Conservation (phyloP, 2,113 vertebrate species). For the Casuarius casuarius region DNA sequence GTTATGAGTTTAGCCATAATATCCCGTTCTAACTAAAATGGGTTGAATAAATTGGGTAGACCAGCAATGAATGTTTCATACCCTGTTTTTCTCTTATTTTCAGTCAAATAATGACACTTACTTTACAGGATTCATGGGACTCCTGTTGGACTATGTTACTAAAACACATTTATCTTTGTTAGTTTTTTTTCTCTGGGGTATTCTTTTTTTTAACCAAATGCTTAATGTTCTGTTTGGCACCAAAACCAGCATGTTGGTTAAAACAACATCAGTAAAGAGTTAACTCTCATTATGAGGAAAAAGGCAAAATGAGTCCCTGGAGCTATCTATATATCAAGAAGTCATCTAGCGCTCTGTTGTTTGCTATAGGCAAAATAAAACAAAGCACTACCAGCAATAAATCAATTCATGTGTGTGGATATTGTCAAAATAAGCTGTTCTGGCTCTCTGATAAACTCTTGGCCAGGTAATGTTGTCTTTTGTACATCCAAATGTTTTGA, state of each 20-base stretch:
- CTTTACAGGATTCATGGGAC: not conserved
- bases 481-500: not conserved
- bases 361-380: conserved; percentile 43
- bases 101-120: not conserved
- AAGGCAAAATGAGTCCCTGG: conserved; percentile 1
- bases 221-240: not conserved
- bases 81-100: not conserved
- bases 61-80: not conserved
- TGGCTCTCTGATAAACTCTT: not conserved
- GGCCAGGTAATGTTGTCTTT: not conserved
- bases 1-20: not conserved
- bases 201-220: not conserved
- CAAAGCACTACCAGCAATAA: conserved; percentile 36
- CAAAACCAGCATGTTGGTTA: not conserved
- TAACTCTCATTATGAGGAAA: not conserved
- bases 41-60: not conserved
- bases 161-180: not conserved
- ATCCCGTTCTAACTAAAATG: not conserved
- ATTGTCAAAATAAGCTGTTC: conserved; percentile 36
- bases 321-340: conserved; percentile 23
- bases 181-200: not conserved
- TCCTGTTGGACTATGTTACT: not conserved
- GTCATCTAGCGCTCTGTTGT: not conserved
- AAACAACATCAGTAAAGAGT: not conserved
- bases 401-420: not conserved